Conservation (phyloP, 1,140 invertebrate genomes). For the Drosophila pseudoobscura region DNA sequence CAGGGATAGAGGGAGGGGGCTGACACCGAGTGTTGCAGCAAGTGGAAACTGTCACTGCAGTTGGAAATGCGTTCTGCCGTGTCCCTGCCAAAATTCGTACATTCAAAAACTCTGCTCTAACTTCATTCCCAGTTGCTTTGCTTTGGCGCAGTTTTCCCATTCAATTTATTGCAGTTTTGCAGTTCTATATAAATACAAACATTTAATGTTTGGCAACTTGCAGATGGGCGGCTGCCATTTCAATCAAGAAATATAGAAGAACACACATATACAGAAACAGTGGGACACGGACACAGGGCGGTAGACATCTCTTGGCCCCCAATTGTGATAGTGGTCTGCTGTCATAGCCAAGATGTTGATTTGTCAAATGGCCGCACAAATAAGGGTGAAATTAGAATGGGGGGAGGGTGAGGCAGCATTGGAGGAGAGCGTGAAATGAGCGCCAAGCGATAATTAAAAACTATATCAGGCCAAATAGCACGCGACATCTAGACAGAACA, state of each 20-base stretch:
- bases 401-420: background rate
- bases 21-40: constrained; percentile 15
- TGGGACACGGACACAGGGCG: constrained; percentile 3
- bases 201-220: constrained; percentile 30
- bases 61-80: background rate
- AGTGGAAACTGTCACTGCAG: constrained; percentile 29
- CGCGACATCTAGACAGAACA: constrained; percentile 53
- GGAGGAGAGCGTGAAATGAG: constrained; percentile 17
- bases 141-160: constrained; percentile 9
- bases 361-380: constrained; percentile 59
- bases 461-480: constrained; percentile 46
- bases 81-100: constrained; percentile 2
- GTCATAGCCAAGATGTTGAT: constrained; percentile 38
- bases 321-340: constrained; percentile 28
- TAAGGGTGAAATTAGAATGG: constrained; percentile 21
- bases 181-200: constrained; percentile 16
- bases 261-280: constrained; percentile 1
- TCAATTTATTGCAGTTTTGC: constrained; percentile 30
- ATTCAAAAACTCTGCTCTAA: constrained; percentile 12
- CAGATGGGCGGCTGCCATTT: constrained; percentile 44
- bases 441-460: constrained; percentile 51
- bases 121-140: constrained; percentile 19
- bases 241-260: constrained; percentile 23
- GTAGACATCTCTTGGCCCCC: constrained; percentile 57
- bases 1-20: background rate